These are phyloP conservation scores for Lepidochrysops patricia DNA, from an alignment of 2,888 invertebrate genomes.

Conservation along the genomic window DNA sequence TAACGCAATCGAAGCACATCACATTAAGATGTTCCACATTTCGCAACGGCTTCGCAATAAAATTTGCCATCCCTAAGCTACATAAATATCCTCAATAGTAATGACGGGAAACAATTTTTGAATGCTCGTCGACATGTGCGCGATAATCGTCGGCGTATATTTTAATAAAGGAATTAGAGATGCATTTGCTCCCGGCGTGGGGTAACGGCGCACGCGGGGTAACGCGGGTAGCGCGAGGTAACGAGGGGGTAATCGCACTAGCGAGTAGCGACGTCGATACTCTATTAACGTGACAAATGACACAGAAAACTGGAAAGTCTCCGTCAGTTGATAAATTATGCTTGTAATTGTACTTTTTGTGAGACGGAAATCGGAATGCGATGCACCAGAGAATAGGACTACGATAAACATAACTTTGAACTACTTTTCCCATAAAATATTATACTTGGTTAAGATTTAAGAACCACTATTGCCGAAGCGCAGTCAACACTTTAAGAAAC, in stretches of 20 bases:
- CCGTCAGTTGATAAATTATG: neutral
- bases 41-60: neutral
- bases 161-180: conserved; percentile 5
- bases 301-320: neutral
- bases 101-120: neutral
- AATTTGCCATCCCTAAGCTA: neutral
- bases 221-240: neutral
- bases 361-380: neutral
- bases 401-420: too few relatives aligned
- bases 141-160: neutral
- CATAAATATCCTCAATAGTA: neutral
- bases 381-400: neutral
- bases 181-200: neutral
- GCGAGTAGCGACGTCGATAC: neutral
- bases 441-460: too few relatives aligned
- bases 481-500: too few relatives aligned
- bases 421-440: too few relatives aligned
- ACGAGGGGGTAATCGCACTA: neutral
- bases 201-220: neutral
- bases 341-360: neutral
- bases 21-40: neutral
- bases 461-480: too few relatives aligned
- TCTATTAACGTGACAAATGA: conserved; percentile 3
- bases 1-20: too few relatives aligned
- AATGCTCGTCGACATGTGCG: neutral